phyloP scores from a whole-genome alignment of 1,140 invertebrate species.

The Pomacea maculata region DNA sequence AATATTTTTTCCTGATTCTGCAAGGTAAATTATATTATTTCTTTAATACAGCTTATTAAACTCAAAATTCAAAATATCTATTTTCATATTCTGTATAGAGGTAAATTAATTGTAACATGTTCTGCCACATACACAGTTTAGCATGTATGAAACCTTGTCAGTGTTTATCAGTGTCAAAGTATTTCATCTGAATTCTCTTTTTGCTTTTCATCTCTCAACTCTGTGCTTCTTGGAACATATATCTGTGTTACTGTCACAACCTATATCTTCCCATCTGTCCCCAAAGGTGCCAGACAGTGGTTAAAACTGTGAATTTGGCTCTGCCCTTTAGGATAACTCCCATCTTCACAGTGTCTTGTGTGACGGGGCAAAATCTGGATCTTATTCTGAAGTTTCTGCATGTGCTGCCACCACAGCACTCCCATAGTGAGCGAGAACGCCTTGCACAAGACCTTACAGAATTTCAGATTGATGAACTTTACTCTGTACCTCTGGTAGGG shows the following conservation, averaged over 20 bases:
- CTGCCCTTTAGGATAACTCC: constrained; percentile 69
- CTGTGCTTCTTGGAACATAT: background rate
- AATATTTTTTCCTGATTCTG: too few relatives aligned
- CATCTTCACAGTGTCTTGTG: constrained; percentile 94
- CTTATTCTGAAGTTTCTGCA: constrained; percentile 97
- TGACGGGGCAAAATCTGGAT: constrained; percentile 81
- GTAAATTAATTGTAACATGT: too few relatives aligned
- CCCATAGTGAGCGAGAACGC: constrained; percentile 76
- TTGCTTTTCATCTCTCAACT: background rate
- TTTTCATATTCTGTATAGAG: too few relatives aligned
- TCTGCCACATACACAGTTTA: too few relatives aligned
- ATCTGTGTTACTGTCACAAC: too few relatives aligned
- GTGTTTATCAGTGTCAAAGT: background rate
- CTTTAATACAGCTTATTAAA: too few relatives aligned
- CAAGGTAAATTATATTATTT: too few relatives aligned
- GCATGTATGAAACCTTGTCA: too few relatives aligned
- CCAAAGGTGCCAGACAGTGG: too few relatives aligned
- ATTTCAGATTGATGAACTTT: constrained; percentile 95
- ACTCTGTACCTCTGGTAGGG: constrained; percentile 96
- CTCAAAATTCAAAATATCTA: too few relatives aligned
- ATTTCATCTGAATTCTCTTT: constrained; percentile 1
- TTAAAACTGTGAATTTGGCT: constrained; percentile 5
- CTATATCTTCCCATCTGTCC: too few relatives aligned
- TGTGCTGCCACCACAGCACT: constrained; percentile 81
- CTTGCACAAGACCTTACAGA: constrained; percentile 71